Percentiles rank a stretch among this genome's conserved stretches.
Conservation (phyloP, 2,797 vertebrate species). For the Neosalanx taihuensis region DNA sequence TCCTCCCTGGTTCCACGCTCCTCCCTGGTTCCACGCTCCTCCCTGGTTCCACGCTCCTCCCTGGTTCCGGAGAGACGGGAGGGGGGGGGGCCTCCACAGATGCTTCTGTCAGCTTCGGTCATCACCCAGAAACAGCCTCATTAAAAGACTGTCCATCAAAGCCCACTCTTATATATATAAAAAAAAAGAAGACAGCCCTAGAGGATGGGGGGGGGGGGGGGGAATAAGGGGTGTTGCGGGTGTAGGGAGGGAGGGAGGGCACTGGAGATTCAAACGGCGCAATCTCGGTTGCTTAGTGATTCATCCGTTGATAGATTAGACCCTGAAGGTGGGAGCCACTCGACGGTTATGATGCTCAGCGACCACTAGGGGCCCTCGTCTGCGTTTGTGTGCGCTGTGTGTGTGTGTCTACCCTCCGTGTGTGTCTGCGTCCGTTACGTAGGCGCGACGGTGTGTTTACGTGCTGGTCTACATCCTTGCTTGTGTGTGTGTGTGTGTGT, state of each 20-base stretch:
- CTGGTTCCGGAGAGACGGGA: conserved; percentile 25
- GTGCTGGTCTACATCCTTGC: too few species aligned
- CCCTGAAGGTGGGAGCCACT: conserved; percentile 59
- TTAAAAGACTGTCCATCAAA: conserved; percentile 67
- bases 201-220: conserved; percentile 9
- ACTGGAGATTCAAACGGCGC: conserved; percentile 10
- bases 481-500: not conserved
- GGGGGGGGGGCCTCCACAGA: conserved; percentile 48
- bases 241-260: not conserved
- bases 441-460: too few species aligned
- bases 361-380: conserved; percentile 45
- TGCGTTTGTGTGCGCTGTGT: conserved; percentile 29
- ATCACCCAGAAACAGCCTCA: conserved; percentile 46
- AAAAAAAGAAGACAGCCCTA: conserved; percentile 54
- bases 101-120: conserved; percentile 59
- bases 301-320: conserved; percentile 60
- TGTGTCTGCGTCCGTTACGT: too few species aligned
- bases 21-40: too few species aligned
- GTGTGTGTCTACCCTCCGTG: too few species aligned
- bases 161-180: conserved; percentile 47
- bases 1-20: too few species aligned
- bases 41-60: too few species aligned
- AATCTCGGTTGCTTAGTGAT: conserved; percentile 60
- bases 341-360: conserved; percentile 60
- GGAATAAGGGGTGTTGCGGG: conserved; percentile 9